Base-by-base conservation (phyloP, 2,113 vertebrate genomes). In the Notechis scutatus region DNA sequence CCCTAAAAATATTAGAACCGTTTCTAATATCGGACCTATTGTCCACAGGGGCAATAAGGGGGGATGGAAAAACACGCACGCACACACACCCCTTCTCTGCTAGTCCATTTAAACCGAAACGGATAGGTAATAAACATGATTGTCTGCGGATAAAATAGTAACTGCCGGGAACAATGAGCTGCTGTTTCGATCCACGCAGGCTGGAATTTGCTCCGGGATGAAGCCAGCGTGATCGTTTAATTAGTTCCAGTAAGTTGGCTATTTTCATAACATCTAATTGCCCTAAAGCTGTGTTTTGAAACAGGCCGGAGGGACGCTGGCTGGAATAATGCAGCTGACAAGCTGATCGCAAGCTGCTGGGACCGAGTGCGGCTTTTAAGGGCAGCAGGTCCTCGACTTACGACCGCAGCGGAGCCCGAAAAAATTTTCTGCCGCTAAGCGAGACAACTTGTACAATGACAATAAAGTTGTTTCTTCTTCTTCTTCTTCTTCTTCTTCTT, bases 281-380 rank as follows among this genome's bases (percentile, higher is more conserved):
- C 91, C 94, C 89, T 90, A 42, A 52, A 90, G 92, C 94, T 96
- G n/a, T 92, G 93, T 93, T 50, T 91, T 94, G 45, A 0, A 0
- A 26, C 91, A 94, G 89, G 93, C 81, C 93, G 92, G 85, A 54
- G 20, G 85, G 90, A 4, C 0, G 3, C 92, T 57, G 95, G 2
- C 85, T 93, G 89, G 89, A 42, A 94, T 90, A 88, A 90, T 34
- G 0, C 90, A 23, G 81, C 10, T 93, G 10, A 34, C 6, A 57
- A 23, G 52, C n/a, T 87, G 69, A 90, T 47, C 24, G 0, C 23
- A 90, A 57, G 86, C 11, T 15, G 1, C 23, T 42, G 23, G 14
- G 55, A 50, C 14, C 20, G 55, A 89, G 21, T 26, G 15, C 34
- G 42, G 42, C 39, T 93, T 39, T 86, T 52, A 0, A 74, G 54